Percentiles rank a stretch among this genome's conserved stretches.
Evolutionary conservation across 2,113 vertebrate genomes (phyloP).

Genomic region (Hyla sarda): DNA sequence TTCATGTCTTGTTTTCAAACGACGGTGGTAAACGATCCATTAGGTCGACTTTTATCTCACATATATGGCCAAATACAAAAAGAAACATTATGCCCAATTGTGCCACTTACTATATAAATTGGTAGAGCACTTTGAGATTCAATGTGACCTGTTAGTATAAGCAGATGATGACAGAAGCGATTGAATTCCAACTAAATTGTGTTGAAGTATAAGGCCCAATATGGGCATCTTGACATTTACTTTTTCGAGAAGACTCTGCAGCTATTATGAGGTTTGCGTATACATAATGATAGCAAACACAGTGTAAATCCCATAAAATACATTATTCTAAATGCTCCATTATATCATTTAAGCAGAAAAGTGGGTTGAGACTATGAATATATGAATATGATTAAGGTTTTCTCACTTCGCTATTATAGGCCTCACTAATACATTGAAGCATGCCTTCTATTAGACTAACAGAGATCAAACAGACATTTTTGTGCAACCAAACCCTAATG

Average conservation of each 20-base stretch:
- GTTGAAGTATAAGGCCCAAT: background rate
- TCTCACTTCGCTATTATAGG: background rate
- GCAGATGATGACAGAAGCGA: background rate
- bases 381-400: background rate
- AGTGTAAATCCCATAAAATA: background rate
- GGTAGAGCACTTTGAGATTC: background rate
- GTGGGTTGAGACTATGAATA: background rate
- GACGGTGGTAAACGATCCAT: too few relatives aligned
- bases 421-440: conserved; percentile 3
- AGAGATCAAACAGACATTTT: conserved; percentile 2
- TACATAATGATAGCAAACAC: background rate
- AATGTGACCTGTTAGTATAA: background rate
- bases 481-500: background rate
- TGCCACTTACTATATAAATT: background rate
- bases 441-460: background rate
- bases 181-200: background rate
- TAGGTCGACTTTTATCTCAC: too few relatives aligned
- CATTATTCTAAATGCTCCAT: background rate
- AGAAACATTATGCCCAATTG: background rate
- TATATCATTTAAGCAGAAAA: background rate
- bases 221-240: background rate
- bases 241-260: background rate
- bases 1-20: too few relatives aligned
- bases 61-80: background rate
- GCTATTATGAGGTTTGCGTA: background rate